Evolutionary conservation across 2,888 invertebrate species (phyloP).

Genomic region (Euplexia lucipara): DNA sequence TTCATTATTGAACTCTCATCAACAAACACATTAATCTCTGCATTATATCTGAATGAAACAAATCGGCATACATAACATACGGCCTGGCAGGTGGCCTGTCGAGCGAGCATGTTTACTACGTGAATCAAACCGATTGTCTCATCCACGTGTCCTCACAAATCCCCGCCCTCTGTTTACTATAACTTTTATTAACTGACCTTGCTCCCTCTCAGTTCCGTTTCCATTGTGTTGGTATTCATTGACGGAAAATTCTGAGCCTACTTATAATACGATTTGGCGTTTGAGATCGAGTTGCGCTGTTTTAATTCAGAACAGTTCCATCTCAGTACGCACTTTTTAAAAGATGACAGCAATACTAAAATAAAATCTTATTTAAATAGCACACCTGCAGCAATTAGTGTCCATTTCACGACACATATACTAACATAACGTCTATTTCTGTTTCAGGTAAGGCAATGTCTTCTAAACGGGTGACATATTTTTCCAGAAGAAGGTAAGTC

Average conservation of each 20-base stretch:
- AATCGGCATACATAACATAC: constrained; percentile 45
- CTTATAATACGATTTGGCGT: background rate
- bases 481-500: constrained; percentile 83
- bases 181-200: constrained; percentile 29
- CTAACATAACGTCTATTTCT: constrained; percentile 75
- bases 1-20: constrained; percentile 28
- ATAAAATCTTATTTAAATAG: constrained; percentile 42
- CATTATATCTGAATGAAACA: constrained; percentile 45
- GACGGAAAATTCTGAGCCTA: constrained; percentile 18
- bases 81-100: constrained; percentile 40
- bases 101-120: constrained; percentile 45
- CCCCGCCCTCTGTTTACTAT: constrained; percentile 47
- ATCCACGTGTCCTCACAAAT: constrained; percentile 46
- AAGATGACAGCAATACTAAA: constrained; percentile 41
- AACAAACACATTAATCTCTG: constrained; percentile 39
- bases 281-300: constrained; percentile 4
- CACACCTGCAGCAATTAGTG: constrained; percentile 51
- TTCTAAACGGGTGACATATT: constrained; percentile 86
- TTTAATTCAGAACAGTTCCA: constrained; percentile 23
- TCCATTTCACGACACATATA: constrained; percentile 37
- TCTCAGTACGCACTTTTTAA: constrained; percentile 17
- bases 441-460: constrained; percentile 90
- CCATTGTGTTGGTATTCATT: constrained; percentile 13
- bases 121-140: constrained; percentile 54
- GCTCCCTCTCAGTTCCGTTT: constrained; percentile 28